Evolutionary conservation across 2,888 invertebrate species (phyloP).

Genomic region (Cerastoderma edule): DNA sequence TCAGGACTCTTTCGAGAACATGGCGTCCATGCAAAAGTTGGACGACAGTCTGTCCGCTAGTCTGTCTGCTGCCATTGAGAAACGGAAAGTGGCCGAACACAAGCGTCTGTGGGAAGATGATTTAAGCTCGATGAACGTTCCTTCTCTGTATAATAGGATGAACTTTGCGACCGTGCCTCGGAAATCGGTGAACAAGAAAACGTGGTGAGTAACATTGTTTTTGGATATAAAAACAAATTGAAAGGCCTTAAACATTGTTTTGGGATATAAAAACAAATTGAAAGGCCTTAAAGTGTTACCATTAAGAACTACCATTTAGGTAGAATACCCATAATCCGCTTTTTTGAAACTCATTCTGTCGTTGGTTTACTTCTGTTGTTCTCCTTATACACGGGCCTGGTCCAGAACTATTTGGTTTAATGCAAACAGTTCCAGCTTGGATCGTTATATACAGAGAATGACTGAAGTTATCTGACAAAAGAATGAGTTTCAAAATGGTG

Average conservation of each 20-base stretch:
- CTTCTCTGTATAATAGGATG: conserved; percentile 76
- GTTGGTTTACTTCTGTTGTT: no score
- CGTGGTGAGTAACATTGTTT: conserved; percentile 68
- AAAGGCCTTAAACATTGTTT: neutral
- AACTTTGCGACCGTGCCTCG: conserved; percentile 78
- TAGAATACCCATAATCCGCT: no score
- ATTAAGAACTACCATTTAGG: no score
- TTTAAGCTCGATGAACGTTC: conserved; percentile 65
- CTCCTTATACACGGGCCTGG: no score
- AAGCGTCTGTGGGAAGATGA: conserved; percentile 71
- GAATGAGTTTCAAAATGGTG: no score
- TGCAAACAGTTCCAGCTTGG: no score
- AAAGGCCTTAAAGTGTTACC: neutral
- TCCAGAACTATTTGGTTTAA: no score
- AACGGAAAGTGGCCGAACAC: conserved; percentile 59
- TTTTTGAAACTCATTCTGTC: no score
- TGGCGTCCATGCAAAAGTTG: conserved; percentile 36
- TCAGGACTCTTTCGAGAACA: conserved; percentile 18
- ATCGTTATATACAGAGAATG: no score
- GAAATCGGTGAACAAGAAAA: conserved; percentile 75
- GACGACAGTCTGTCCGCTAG: conserved; percentile 43
- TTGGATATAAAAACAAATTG: neutral
- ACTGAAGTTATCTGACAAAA: no score
- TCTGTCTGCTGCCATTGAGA: conserved; percentile 51
- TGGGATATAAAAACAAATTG: neutral